Base-by-base conservation (phyloP, 92 coral and sea anemone species). In the Palythoa caribaeorum region DNA sequence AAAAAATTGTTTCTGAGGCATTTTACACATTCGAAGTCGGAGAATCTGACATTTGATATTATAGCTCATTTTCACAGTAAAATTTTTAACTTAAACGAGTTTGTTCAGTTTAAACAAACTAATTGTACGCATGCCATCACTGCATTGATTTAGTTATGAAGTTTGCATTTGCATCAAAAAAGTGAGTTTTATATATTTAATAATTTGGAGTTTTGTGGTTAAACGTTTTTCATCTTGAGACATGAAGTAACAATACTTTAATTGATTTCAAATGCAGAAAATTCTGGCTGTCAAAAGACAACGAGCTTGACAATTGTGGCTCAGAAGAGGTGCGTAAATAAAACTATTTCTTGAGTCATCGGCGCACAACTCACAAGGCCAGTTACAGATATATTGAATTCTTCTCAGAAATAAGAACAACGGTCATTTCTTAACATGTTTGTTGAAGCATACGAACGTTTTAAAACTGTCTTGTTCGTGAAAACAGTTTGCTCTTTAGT, bases 241-340 rank as follows among this genome's bases (percentile, higher is more conserved):
- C 6, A 1, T 48, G 5, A 6, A 48, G 2, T 76, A 28, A 21
- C 20, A 9, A 77, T 12, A 2, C 63, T 11, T 36, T 36, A 35
- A 13, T 36, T 36, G 13, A 13, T 78, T 19, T 55, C 35, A 37
- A 78, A 20, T 76, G 21, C 76, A 94, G 97, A 89, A 93, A 92
- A 39, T 94, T 94, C n/a, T 94, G 97, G 97, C 89, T 94, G 2
- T 86, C 95, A 39, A 87, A 71, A 52, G 95, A 92, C 83, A 88
- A 76, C 53, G 97, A 94, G 55, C 65, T 84, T 39, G 95, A 92
- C 3, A 88, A 62, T 52, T 91, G 86, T 39, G 86, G 86, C 28
- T 44, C 72, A 44, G 95, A 92, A 28, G 95, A 94, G 97, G 97
- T 92, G 5, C 21, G 78, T 63, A 37, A 48, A 3, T 4, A 13